Base-by-base conservation (phyloP, 2,888 invertebrate species). In the Chrysopilus asiliformis region DNA sequence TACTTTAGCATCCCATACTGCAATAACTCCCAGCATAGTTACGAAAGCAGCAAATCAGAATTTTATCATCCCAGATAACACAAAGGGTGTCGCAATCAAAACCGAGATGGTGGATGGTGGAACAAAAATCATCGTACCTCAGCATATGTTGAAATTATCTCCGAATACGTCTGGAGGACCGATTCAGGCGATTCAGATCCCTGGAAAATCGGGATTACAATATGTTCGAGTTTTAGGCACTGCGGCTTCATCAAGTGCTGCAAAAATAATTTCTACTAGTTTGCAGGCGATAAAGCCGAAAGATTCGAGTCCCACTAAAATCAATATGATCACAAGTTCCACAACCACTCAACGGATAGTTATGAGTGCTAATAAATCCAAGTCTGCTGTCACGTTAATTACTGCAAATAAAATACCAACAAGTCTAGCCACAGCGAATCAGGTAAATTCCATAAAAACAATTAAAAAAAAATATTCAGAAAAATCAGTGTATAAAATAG, bases 181-280 rank as follows among this genome's bases (percentile, higher is more conserved):
- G 20, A 20, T 60, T 18, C 59, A 60, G 38, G 47, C 60, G 1
- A 51, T 62, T 30, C 57, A 60, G 42, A 39, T 60, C 19, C 44
- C 56, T 0, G 58, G 59, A 22, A 58, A 66, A 34, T 36, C 47
- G 41, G 58, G 60, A 3, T 65, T 78, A 41, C 78, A 79, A 50
- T 79, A 76, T 53, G 74, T 79, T n/a, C 70, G 78, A 45, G 68
- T 79, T 26, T 66, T 78, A 13, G 68, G 69, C 38, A 66, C 65
- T 27, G 49, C 65, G 14, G 57, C 57, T 10, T 55, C 62, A 17
- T 51, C 57, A 20, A 53, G 61, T 31, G 53, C 56, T 26, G 53
- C 61, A 33, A 54, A 56, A 24, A 56, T 47, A 12, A 45, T 49
- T 14, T 48, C 44, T 32, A 47, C 50, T 9, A 50, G 56, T 16